These are phyloP conservation scores for Callipepla californica DNA, from an alignment of 2,113 vertebrate genomes.

Conservation along the genomic window DNA sequence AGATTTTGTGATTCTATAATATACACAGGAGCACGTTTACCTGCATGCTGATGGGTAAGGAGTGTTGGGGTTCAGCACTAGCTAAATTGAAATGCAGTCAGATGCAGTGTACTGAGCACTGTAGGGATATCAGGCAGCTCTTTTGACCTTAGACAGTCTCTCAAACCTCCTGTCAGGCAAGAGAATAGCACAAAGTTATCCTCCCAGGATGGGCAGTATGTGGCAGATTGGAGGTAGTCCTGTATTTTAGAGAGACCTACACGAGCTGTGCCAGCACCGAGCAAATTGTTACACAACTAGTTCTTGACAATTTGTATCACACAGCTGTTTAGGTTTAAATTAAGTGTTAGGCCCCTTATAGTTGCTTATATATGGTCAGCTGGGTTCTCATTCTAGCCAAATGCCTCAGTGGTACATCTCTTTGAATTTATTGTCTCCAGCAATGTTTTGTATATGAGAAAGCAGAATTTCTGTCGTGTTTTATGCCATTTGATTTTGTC, in stretches of 20 bases:
- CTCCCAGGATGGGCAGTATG: background rate
- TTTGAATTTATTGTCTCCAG: background rate
- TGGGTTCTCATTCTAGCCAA: background rate
- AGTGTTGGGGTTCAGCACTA: background rate
- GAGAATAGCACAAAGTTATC: background rate
- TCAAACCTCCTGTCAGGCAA: background rate
- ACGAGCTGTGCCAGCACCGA: fast-evolving
- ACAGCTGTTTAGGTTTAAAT: background rate
- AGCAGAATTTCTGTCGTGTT: background rate
- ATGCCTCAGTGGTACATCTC: background rate
- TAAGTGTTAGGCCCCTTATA: background rate
- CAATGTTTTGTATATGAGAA: background rate
- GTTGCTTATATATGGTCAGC: background rate
- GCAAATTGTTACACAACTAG: fast-evolving
- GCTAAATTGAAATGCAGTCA: fast-evolving
- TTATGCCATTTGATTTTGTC: background rate
- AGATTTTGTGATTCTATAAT: too few species aligned
- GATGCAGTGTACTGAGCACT: too few species aligned
- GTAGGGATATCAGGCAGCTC: background rate
- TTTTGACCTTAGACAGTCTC: background rate
- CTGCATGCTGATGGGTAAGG: fast-evolving
- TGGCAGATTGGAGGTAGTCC: background rate
- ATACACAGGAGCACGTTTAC: background rate
- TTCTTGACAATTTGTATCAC: background rate
- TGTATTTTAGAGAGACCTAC: background rate